These are phyloP conservation scores for Daboia siamensis DNA, from an alignment of 2,113 vertebrate species.

Conservation along the genomic window DNA sequence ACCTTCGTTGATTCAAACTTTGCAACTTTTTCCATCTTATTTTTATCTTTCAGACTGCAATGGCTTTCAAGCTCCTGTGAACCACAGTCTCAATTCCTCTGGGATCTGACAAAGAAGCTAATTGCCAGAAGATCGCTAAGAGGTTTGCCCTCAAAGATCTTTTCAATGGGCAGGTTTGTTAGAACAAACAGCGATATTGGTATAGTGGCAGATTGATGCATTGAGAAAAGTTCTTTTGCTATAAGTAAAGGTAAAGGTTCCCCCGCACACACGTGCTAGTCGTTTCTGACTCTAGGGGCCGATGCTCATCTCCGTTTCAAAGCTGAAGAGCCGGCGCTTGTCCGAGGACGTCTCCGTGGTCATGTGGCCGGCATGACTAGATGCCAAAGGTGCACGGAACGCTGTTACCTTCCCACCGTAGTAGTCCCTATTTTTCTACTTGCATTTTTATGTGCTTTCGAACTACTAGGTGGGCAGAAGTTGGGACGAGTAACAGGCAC, in stretches of 20 bases:
- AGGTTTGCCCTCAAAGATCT: constrained; percentile 90
- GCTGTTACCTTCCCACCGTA: too few relatives aligned
- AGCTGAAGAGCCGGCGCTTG: too few relatives aligned
- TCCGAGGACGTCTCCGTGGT: too few relatives aligned
- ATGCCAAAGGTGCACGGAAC: too few relatives aligned
- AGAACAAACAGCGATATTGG: background rate
- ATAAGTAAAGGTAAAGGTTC: background rate
- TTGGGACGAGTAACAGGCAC: too few relatives aligned
- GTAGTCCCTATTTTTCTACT: too few relatives aligned
- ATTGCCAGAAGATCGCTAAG: constrained; percentile 86
- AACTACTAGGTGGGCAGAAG: too few relatives aligned
- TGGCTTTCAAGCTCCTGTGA: constrained; percentile 86
- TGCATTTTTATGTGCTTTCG: too few relatives aligned
- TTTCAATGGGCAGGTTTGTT: constrained; percentile 84
- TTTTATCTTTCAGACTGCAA: constrained; percentile 47
- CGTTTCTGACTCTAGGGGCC: too few relatives aligned
- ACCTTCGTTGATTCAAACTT: background rate
- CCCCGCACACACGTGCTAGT: too few relatives aligned
- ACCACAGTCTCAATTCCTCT: constrained; percentile 90
- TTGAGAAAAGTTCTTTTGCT: background rate
- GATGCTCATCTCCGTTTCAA: too few relatives aligned
- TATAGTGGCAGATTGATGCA: background rate
- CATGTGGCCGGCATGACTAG: too few relatives aligned
- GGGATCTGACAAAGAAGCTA: constrained; percentile 91
- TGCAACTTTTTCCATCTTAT: background rate